These are phyloP conservation scores for Sinonovacula constricta DNA, from an alignment of 1,140 invertebrate genomes.

Conservation along the genomic window DNA sequence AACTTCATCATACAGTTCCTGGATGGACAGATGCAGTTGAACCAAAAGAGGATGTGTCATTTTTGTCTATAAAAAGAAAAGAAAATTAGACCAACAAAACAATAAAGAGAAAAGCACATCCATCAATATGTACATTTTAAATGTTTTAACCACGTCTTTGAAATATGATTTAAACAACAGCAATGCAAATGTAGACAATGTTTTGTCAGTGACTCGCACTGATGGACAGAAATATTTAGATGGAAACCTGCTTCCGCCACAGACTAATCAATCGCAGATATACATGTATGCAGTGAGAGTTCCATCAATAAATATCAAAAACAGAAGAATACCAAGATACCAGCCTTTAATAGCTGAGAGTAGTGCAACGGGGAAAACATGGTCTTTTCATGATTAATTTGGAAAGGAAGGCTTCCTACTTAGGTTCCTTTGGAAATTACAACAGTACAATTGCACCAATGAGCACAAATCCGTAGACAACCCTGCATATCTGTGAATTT, in stretches of 20 bases:
- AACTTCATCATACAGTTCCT: conserved; percentile 29
- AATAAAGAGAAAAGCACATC: not conserved
- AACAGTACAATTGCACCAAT: too few relatives aligned
- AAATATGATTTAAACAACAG: not conserved
- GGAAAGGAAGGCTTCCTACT: not conserved
- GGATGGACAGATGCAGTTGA: not conserved
- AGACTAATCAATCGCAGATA: too few relatives aligned
- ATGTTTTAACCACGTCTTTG: too few relatives aligned
- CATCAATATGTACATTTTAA: not conserved
- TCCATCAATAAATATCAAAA: too few relatives aligned
- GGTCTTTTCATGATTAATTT: too few relatives aligned
- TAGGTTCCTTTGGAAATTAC: not conserved
- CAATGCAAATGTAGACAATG: not conserved
- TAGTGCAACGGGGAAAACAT: too few relatives aligned
- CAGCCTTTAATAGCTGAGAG: too few relatives aligned
- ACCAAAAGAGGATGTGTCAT: conserved; percentile 20
- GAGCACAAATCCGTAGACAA: too few relatives aligned
- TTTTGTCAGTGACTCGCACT: not conserved
- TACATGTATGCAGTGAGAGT: too few relatives aligned
- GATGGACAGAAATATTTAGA: too few relatives aligned
- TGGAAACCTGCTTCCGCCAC: too few relatives aligned
- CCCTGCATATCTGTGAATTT: not conserved
- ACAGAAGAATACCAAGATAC: too few relatives aligned
- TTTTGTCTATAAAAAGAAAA: conserved; percentile 15
- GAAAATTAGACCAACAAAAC: not conserved